phyloP scores from a whole-genome alignment of 2,797 vertebrate species.

The Anguilla obscura region DNA sequence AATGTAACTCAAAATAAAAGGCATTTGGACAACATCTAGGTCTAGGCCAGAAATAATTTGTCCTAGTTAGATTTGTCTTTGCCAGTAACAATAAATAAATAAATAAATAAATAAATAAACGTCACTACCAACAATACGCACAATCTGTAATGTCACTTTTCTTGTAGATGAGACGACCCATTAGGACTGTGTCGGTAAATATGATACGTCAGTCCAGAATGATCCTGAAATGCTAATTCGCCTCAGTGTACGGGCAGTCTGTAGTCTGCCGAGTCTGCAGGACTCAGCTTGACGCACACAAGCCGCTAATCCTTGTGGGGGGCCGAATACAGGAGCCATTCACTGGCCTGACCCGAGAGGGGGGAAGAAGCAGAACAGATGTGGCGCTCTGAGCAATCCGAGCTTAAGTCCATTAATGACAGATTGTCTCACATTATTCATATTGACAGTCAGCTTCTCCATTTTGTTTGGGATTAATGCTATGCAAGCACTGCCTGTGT shows the following conservation, averaged over 20 bases:
- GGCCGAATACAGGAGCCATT: not conserved
- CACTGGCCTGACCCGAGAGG: not conserved
- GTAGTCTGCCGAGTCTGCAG: not conserved
- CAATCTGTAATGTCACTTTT: not conserved
- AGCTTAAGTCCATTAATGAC: constrained; percentile 16
- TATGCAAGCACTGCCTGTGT: constrained; percentile 11
- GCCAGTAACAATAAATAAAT: not conserved
- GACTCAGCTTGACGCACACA: not conserved
- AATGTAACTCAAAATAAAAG: not conserved
- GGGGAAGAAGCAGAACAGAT: not conserved
- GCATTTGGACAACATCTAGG: not conserved
- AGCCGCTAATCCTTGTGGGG: not conserved
- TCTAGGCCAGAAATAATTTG: not conserved
- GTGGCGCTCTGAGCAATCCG: not conserved
- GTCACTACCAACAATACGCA: not conserved
- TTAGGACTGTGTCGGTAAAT: not conserved
- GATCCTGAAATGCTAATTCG: not conserved
- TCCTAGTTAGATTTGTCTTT: not conserved
- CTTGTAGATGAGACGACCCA: not conserved
- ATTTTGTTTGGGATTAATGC: constrained; percentile 15
- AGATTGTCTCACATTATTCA: constrained; percentile 17
- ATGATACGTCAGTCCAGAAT: not conserved
- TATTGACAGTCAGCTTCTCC: constrained; percentile 18
- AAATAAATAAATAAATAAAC: not conserved
- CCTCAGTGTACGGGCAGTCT: not conserved